Base-by-base conservation (phyloP, 2,888 invertebrate species). In the Mechanitis messenoides region DNA sequence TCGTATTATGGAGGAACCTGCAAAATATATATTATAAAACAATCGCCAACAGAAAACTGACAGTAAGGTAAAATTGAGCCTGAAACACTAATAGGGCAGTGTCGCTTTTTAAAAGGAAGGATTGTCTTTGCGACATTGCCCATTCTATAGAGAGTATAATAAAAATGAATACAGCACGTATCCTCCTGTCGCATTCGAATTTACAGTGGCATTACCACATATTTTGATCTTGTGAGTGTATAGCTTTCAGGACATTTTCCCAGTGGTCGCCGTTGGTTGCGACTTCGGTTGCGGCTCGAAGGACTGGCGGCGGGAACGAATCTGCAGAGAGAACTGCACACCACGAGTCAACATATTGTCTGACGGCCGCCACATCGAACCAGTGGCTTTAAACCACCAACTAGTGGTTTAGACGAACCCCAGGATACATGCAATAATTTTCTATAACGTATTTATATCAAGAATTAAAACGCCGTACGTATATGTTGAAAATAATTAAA, bases 221-320 rank as follows among this genome's bases (percentile, higher is more conserved):
- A 81, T 83, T 86, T 83, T 85, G 85, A 74, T 90, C 89, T 87
- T 89, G 90, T 83, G 87, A 81, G 81, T 87, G 86, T 73, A 89
- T 87, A 71, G 89, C 83, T 87, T 90, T 90, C 91, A 93, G 91
- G 84, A 91, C 91, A 87, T 91, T 92, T 92, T 93, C 93, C 91
- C 92, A 92, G 82, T 91, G 92, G 90, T 92, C 92, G 77, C 92
- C 92, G 85, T 91, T 91, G 85, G 87, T 83, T 80, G 92, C 92
- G 78, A 92, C 92, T 80, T 92, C 92, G 81, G 84, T 85, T 79
- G 92, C 92, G 75, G 91, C 91, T 72, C 88, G 91, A 67, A 75
- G 90, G 69, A 84, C 84, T 56, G 84, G 70, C 64, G 85, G 78
- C 85, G 85, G 84, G 79, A 83, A 79, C 81, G 74, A 69, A 91